phyloP scores from a whole-genome alignment of 2,797 vertebrate genomes.

The Myotis daubentonii region DNA sequence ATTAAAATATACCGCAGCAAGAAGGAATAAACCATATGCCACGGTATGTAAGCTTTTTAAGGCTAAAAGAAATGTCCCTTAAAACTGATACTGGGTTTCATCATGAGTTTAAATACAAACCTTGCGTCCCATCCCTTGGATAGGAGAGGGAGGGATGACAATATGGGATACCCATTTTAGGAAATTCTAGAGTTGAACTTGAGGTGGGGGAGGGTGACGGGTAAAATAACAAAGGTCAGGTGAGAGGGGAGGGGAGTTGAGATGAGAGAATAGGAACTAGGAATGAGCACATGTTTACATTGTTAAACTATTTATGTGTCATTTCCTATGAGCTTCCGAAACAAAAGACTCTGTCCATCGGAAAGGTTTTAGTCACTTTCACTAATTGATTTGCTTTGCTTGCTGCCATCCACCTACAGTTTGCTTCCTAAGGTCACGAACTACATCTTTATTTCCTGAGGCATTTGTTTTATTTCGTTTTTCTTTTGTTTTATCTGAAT shows the following conservation, averaged over 20 bases:
- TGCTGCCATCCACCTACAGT: not conserved
- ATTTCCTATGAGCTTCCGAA: not conserved
- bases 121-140: not conserved
- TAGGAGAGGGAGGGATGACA: not conserved
- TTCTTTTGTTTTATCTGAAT: constrained; percentile 7
- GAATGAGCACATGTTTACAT: not conserved
- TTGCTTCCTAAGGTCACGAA: not conserved
- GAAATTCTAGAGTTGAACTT: not conserved
- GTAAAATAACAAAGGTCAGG: not conserved
- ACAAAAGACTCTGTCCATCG: not conserved
- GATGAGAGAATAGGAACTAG: not conserved
- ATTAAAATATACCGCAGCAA: not conserved
- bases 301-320: not conserved
- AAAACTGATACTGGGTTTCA: not conserved
- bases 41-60: not conserved
- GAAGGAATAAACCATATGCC: not conserved
- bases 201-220: no score
- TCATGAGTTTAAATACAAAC: constrained; percentile 25
- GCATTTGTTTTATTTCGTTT: not conserved
- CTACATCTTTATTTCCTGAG: not conserved
- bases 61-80: constrained; percentile 12
- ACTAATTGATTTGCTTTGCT: not conserved
- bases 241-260: not conserved
- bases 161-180: not conserved
- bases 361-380: not conserved